Evolutionary conservation across 2,113 vertebrate species (phyloP), one percentile per base, ranked within the genome.

Genomic region (Sinocyclocheilus grahami): DNA sequence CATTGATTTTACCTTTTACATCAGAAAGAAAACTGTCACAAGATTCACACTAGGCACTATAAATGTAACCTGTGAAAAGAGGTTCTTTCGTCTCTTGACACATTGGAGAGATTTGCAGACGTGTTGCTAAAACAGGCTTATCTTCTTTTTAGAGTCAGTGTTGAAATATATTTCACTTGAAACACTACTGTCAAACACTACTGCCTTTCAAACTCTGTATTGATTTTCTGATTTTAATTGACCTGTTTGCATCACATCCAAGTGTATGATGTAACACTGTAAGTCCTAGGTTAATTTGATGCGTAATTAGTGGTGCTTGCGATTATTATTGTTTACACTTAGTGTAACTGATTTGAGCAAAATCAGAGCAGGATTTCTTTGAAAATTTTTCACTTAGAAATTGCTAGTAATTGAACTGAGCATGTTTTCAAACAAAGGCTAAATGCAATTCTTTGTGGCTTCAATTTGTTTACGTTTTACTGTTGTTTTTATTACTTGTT

Each of bases 21-120:
- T 86, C 65, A 37, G 67, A 81, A 76, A 82, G 78, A 85, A 55
- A 74, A 78, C 78, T 82, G 84, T 87, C 87, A 88, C 87, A 84
- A n/a, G 42, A 76, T 89, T 88, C 71, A 60, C 86, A 87, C 80
- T 85, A 88, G 78, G 48, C 76, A 16, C 85, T 89, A 85, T 88
- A 88, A 90, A 85, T 84, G 86, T 77, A 91, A 87, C 84, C 86
- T 87, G 76, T 80, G 78, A 89, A 86, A 85, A 85, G 51, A 74
- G 82, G 76, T 88, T 78, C 74, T 81, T 82, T 85, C 80, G 71
- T 85, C 72, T 87, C 84, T 86, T 22, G 75, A 76, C 85, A 69
- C 67, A 83, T 89, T 72, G 84, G 88, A 83, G 75, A 81, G 81
- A 81, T 87, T 90, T 63, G 60, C 77, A 86, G 90, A 88, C 77